Base-by-base conservation (phyloP, 1,140 invertebrate species). In the Coenobita brevimanus region DNA sequence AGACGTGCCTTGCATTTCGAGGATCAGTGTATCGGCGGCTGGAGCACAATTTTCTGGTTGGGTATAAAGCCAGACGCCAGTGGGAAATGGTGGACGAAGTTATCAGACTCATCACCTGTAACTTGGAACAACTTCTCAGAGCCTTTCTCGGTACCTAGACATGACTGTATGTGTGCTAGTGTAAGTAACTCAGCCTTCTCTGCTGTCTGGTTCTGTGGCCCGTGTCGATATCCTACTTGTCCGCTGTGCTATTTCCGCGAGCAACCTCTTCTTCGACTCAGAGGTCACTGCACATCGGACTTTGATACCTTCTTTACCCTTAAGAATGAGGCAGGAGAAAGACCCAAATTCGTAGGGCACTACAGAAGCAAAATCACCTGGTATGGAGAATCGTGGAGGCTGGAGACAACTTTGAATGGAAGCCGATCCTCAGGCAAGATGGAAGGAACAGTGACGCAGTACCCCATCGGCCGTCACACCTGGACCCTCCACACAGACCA, bases 291-390 rank as follows among this genome's bases (percentile, higher is more conserved):
- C 38, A 30, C 21, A 1, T 57, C 46, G 2, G 43, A 60, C 0
- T 79, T 79, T 46, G 76, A 79, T 38, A 3, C 15, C 57, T 8
- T 27, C n/a, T 79, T 79, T 24, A 79, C 54, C 1, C 57, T 79
- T 2, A 79, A 79, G 27, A 24, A 27, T 33, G 76, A 24, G 15
- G 24, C 0, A 27, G 21, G n/a, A 57, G 33, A 57, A 17, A 60
- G 30, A n/a, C 76, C 76, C 13, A 13, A 24, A 36, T 57, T 57
- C 38, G 15, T 79, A 3, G 76, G 76, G 30, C 21, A 79, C 27
- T 79, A 15, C 15, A 30, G 33, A 79, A 79, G 76, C 27, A 41
- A 27, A 21, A 54, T 79, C 1, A 30, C 27, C 10, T 41, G 43
- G 4, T 15, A 17, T 1, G 41, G 54, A 30, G 76, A 60, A 13